These are phyloP conservation scores for Cottus gobio DNA, from an alignment of 2,113 vertebrate species.

Conservation along the genomic window DNA sequence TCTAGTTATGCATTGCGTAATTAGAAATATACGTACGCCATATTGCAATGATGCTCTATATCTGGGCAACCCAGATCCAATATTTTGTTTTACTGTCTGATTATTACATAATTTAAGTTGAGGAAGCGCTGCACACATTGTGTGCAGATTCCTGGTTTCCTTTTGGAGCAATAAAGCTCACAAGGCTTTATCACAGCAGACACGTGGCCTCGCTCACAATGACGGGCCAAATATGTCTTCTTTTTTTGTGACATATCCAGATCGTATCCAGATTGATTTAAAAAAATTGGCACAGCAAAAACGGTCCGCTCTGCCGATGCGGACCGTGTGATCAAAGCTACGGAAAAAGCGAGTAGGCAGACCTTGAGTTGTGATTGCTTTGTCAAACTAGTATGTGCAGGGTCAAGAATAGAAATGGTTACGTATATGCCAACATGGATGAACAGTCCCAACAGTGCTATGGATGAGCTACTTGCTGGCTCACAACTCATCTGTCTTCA, in stretches of 20 bases:
- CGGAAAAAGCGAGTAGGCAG: background rate
- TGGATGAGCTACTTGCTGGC: background rate
- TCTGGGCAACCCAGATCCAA: no score
- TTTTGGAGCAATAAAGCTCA: background rate
- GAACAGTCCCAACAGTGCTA: background rate
- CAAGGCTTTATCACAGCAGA: background rate
- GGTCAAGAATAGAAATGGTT: background rate
- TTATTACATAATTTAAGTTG: background rate
- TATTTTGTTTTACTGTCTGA: conserved; percentile 19
- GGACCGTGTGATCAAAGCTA: conserved; percentile 1
- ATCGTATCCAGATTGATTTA: background rate
- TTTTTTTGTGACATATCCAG: background rate
- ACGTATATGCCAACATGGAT: background rate
- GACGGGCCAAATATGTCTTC: background rate
- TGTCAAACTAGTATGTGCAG: background rate
- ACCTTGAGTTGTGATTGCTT: background rate
- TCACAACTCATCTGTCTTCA: background rate
- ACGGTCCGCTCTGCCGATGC: background rate
- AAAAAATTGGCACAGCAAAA: background rate
- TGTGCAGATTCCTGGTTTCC: conserved; percentile 7
- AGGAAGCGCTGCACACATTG: background rate
- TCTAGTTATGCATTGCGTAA: no score
- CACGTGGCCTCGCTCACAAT: background rate
- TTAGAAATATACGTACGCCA: background rate
- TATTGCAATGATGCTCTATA: no score